Conservation (phyloP, 2,797 vertebrate species). For the Oreochromis mossambicus region DNA sequence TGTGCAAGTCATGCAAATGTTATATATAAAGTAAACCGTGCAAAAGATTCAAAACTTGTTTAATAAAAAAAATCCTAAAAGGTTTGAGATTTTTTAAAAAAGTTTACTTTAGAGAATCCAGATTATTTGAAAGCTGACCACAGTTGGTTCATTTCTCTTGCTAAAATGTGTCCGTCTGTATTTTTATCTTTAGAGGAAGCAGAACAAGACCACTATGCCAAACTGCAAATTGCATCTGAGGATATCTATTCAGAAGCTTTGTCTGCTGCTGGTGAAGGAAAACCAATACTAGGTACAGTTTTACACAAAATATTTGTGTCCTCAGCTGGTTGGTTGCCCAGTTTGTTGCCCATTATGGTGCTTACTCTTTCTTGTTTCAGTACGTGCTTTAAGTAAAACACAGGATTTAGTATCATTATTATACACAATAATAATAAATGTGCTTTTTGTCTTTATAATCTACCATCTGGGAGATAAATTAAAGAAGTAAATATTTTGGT, state of each 20-base stretch:
- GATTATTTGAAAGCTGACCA: neutral
- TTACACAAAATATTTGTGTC: neutral
- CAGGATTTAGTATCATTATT: neutral
- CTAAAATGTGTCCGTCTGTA: neutral
- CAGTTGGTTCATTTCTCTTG: neutral
- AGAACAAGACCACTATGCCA: conserved; percentile 32
- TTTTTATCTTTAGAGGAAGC: conserved; percentile 44
- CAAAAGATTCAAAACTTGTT: neutral
- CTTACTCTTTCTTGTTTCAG: neutral
- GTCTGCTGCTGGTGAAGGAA: accelerated
- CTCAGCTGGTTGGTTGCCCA: neutral
- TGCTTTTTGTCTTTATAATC: neutral
- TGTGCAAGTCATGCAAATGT: neutral
- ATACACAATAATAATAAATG: neutral
- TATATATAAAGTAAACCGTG: neutral
- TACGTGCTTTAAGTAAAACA: neutral
- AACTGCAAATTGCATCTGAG: conserved; percentile 40
- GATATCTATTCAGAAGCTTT: conserved; percentile 56
- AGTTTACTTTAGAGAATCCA: neutral
- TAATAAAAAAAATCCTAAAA: neutral
- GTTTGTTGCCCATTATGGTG: neutral
- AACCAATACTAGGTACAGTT: conserved; percentile 36
- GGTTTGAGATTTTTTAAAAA: neutral
- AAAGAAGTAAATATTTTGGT: neutral
- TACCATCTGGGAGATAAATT: neutral